phyloP scores from a whole-genome alignment of 2,797 vertebrate genomes.

The Silurus aristotelis region DNA sequence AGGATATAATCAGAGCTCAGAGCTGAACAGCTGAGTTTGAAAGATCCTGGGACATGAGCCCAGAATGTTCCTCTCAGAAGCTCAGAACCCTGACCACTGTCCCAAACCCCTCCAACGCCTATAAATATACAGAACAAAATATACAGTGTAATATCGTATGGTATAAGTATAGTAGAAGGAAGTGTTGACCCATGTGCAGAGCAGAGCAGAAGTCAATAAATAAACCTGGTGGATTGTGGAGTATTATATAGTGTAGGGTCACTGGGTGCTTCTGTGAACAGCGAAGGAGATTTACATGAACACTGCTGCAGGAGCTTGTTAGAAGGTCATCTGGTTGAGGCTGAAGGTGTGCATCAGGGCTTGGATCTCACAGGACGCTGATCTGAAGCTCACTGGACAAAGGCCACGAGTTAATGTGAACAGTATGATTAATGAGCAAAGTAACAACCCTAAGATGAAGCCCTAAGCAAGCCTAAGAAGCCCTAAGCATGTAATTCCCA shows the following conservation, averaged over 20 bases:
- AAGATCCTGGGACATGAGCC: slow-evolving; percentile 1
- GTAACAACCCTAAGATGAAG: not conserved
- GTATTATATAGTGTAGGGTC: slow-evolving; percentile 21
- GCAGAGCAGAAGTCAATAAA: not conserved
- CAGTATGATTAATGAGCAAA: not conserved
- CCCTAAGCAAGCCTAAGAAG: not conserved
- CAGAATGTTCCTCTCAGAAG: not conserved
- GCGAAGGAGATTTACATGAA: slow-evolving; percentile 44
- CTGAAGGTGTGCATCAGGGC: not conserved
- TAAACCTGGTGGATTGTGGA: slow-evolving; percentile 14
- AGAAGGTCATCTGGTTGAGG: not conserved
- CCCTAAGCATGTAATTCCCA: too few species aligned
- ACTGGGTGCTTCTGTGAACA: slow-evolving; percentile 37
- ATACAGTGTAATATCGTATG: not conserved
- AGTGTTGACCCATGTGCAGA: slow-evolving; percentile 1
- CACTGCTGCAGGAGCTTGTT: not conserved
- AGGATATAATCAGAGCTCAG: not conserved
- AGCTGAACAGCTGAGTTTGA: not conserved
- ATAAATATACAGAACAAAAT: slow-evolving; percentile 17
- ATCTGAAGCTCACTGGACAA: not conserved
- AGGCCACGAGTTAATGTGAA: not conserved
- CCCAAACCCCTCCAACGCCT: not conserved
- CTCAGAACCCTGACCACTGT: not conserved
- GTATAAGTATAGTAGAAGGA: not conserved
- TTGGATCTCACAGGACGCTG: not conserved